A percentile compares a stretch with the other conserved stretches of the same genome.
Evolutionary conservation across 37 sponge, comb jelly and placozoan genomes (phyloP).

Genomic region (Bolinopsis microptera): DNA sequence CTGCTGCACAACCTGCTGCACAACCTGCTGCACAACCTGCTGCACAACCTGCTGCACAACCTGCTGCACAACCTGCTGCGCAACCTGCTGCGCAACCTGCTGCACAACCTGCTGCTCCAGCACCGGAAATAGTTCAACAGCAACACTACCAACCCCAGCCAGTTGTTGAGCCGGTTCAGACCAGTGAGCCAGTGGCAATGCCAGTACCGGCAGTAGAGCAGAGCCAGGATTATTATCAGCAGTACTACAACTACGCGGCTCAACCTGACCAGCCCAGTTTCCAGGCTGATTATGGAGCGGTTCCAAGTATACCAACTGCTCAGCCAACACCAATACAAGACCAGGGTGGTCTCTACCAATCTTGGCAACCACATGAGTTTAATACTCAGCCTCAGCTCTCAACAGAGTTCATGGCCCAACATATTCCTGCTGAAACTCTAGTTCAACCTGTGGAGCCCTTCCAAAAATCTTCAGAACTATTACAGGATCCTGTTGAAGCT

Average conservation of each 20-base stretch:
- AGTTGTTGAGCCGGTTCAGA: background rate
- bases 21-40: background rate
- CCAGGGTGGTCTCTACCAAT: background rate
- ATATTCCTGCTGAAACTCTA: background rate
- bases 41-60: background rate
- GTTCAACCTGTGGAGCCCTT: background rate
- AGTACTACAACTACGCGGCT: background rate
- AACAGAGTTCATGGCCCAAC: background rate
- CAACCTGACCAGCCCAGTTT: background rate
- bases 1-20: background rate
- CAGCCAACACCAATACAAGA: background rate
- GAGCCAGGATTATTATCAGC: background rate
- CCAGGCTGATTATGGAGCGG: slow-evolving; percentile 4
- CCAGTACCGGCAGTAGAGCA: background rate
- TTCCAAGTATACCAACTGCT: slow-evolving; percentile 17
- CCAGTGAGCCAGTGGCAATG: background rate
- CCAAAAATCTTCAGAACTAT: background rate
- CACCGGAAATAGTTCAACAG: background rate
- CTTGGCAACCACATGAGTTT: slow-evolving; percentile 24
- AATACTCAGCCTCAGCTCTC: background rate
- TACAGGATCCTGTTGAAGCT: background rate
- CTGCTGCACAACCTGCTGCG: background rate
- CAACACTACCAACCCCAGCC: background rate
- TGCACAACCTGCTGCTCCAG: background rate
- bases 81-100: background rate